phyloP scores from a whole-genome alignment of 2,888 invertebrate species.

The Lottia gigantea region DNA sequence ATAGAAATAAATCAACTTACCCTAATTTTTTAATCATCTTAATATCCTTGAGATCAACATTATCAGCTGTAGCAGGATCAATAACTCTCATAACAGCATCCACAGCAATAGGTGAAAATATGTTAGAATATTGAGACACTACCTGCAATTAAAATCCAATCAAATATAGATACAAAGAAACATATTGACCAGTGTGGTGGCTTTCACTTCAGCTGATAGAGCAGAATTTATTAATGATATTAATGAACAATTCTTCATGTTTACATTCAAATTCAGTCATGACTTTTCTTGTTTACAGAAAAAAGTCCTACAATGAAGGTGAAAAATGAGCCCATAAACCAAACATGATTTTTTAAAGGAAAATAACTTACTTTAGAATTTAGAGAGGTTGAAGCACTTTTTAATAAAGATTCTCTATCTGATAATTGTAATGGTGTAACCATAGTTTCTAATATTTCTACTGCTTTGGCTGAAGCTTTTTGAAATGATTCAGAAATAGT shows the following conservation, averaged over 20 bases:
- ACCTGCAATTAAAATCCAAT: constrained; percentile 72
- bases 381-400: constrained; percentile 96
- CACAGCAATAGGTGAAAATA: constrained; percentile 96
- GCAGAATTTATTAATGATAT: too few species aligned
- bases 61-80: constrained; percentile 76
- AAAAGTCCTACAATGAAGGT: too few species aligned
- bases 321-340: too few species aligned
- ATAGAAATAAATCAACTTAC: constrained; percentile 44
- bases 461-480: constrained; percentile 78
- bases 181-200: too few species aligned
- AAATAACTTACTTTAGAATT: constrained; percentile 83
- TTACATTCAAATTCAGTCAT: too few species aligned
- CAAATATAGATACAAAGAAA: too few species aligned
- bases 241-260: too few species aligned
- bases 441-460: constrained; percentile 83
- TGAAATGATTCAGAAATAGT: constrained; percentile 97
- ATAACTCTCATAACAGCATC: constrained; percentile 92
- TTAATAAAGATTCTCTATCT: constrained; percentile 87
- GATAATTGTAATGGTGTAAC: constrained; percentile 83
- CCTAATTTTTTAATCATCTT: constrained; percentile 97
- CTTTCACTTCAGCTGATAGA: too few species aligned
- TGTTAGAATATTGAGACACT: constrained; percentile 96
- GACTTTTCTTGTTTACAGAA: too few species aligned
- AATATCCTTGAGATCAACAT: constrained; percentile 91
- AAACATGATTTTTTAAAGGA: too few species aligned